phyloP scores from a whole-genome alignment of 2,888 invertebrate species.

The Machimus atricapillus region DNA sequence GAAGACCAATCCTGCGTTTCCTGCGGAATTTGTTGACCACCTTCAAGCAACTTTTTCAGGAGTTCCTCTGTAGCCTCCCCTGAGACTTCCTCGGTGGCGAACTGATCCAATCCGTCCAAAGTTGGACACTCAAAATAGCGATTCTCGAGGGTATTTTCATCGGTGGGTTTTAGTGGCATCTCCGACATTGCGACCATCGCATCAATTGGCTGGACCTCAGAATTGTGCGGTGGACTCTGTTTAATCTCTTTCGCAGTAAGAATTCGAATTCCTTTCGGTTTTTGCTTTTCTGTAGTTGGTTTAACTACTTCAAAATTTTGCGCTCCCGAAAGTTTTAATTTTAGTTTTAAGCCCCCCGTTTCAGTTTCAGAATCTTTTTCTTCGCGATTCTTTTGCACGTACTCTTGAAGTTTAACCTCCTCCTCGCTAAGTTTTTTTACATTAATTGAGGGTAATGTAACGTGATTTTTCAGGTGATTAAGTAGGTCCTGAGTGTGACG shows the following conservation, averaged over 20 bases:
- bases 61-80: conserved; percentile 50
- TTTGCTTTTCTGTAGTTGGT: conserved; percentile 12
- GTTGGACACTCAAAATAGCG: conserved; percentile 52
- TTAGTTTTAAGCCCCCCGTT: conserved; percentile 49
- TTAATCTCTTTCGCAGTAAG: conserved; percentile 50
- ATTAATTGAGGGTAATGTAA: conserved; percentile 49
- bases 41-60: conserved; percentile 49
- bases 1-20: conserved; percentile 49
- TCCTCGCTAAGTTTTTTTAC: conserved; percentile 48
- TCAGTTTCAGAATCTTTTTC: background rate
- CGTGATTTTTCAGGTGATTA: conserved; percentile 49
- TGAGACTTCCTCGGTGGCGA: conserved; percentile 47
- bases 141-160: conserved; percentile 44
- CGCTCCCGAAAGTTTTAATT: conserved; percentile 49
- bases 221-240: conserved; percentile 45
- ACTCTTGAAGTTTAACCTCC: conserved; percentile 47
- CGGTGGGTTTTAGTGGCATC: conserved; percentile 24
- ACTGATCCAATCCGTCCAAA: conserved; percentile 51
- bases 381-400: background rate
- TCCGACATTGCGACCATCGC: conserved; percentile 46
- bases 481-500: conserved; percentile 49
- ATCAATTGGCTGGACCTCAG: conserved; percentile 30
- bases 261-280: conserved; percentile 41
- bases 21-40: conserved; percentile 56
- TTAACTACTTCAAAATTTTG: conserved; percentile 50